These are phyloP conservation scores for Patella depressa DNA, from an alignment of 2,888 invertebrate genomes.

Conservation along the genomic window DNA sequence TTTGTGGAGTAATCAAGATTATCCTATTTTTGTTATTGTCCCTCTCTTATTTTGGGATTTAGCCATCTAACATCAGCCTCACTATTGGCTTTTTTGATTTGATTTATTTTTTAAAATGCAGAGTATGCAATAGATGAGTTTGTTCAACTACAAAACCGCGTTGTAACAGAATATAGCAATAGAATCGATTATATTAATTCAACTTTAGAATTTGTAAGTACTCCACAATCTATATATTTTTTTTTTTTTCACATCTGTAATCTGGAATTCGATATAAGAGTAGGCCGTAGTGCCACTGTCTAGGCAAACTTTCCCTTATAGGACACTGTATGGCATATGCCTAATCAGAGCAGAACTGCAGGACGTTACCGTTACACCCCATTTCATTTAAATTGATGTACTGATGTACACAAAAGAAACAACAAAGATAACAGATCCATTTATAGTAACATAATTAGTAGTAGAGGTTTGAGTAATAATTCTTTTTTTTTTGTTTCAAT, in stretches of 20 bases:
- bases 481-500: slow-evolving; percentile 13
- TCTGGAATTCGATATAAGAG: no score
- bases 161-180: background rate
- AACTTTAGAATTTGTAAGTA: slow-evolving; percentile 1
- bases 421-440: background rate
- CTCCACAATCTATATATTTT: background rate
- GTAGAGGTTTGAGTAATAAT: background rate
- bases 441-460: background rate
- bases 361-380: background rate
- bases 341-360: no score
- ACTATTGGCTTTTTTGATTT: no score
- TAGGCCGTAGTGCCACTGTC: no score
- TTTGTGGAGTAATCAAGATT: background rate
- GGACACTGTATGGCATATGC: no score
- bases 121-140: slow-evolving; percentile 2
- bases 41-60: background rate
- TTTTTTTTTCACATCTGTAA: no score
- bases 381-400: background rate
- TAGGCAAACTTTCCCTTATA: no score
- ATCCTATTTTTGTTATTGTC: background rate
- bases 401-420: background rate
- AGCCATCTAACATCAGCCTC: no score
- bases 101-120: background rate
- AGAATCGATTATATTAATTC: slow-evolving; percentile 6
- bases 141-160: background rate